Evolutionary conservation across 2,888 invertebrate genomes (phyloP).

Genomic region (Tachina lurida): DNA sequence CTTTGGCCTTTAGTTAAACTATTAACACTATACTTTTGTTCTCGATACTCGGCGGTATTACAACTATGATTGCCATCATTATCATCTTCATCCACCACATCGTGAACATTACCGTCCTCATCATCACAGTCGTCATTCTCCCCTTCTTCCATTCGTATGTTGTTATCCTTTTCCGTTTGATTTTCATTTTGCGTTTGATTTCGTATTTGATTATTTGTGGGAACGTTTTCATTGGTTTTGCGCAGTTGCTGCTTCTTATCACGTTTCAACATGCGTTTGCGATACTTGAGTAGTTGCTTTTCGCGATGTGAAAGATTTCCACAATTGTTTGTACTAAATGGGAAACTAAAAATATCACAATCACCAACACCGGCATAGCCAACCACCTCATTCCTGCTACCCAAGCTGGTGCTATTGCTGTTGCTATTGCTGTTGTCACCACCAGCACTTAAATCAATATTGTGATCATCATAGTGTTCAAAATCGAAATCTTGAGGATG

Average conservation of each 20-base stretch:
- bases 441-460: conserved; percentile 54
- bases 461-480: conserved; percentile 47
- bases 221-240: conserved; percentile 33
- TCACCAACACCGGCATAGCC: conserved; percentile 57
- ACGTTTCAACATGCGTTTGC: conserved; percentile 82
- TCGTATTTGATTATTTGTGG: conserved; percentile 1
- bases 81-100: conserved; percentile 22
- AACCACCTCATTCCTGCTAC: conserved; percentile 54
- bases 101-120: conserved; percentile 22
- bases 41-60: conserved; percentile 39
- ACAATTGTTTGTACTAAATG: conserved; percentile 72
- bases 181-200: conserved; percentile 19
- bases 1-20: conserved; percentile 66
- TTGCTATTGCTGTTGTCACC: conserved; percentile 53
- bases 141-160: conserved; percentile 76
- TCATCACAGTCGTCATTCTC: conserved; percentile 71
- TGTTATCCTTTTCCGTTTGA: neutral
- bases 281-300: conserved; percentile 82
- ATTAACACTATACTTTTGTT: conserved; percentile 41
- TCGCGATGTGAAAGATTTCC: conserved; percentile 80
- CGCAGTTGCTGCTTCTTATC: conserved; percentile 79
- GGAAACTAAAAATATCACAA: conserved; percentile 72
- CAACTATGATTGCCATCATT: conserved; percentile 33
- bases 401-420: conserved; percentile 37
- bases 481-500: conserved; percentile 31